phyloP scores from a whole-genome alignment of 2,888 invertebrate species.

The Cosmia pyralina region DNA sequence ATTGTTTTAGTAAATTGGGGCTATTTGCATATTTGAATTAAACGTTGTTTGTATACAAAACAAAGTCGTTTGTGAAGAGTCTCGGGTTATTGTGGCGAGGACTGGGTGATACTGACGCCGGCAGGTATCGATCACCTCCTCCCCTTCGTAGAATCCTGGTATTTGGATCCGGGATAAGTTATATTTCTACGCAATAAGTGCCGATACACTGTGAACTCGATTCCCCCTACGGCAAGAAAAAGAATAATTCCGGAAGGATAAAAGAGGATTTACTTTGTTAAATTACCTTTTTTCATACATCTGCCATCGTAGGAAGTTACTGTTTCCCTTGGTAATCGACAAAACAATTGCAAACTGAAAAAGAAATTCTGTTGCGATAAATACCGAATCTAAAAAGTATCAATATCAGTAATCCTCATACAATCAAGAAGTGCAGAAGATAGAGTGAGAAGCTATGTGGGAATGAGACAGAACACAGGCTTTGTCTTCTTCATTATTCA shows the following conservation, averaged over 20 bases:
- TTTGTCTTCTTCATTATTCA: constrained; percentile 78
- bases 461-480: constrained; percentile 64
- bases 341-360: constrained; percentile 7
- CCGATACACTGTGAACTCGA: constrained; percentile 33
- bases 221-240: constrained; percentile 32
- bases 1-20: constrained; percentile 40
- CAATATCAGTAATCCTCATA: constrained; percentile 28
- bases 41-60: constrained; percentile 63
- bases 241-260: constrained; percentile 12
- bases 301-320: background rate
- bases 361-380: background rate
- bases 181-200: constrained; percentile 51
- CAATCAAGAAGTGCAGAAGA: constrained; percentile 41
- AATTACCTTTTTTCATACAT: constrained; percentile 16
- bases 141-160: constrained; percentile 58
- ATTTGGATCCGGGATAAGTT: constrained; percentile 54
- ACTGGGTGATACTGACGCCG: constrained; percentile 52
- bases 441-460: constrained; percentile 57
- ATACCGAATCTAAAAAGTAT: constrained; percentile 25
- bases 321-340: background rate
- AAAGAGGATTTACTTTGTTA: constrained; percentile 22
- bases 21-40: constrained; percentile 53
- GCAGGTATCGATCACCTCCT: constrained; percentile 60
- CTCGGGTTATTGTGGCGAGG: constrained; percentile 26
- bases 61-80: constrained; percentile 45